These are phyloP conservation scores for Eupeodes luniger DNA, from an alignment of 2,888 invertebrate species.

Conservation along the genomic window DNA sequence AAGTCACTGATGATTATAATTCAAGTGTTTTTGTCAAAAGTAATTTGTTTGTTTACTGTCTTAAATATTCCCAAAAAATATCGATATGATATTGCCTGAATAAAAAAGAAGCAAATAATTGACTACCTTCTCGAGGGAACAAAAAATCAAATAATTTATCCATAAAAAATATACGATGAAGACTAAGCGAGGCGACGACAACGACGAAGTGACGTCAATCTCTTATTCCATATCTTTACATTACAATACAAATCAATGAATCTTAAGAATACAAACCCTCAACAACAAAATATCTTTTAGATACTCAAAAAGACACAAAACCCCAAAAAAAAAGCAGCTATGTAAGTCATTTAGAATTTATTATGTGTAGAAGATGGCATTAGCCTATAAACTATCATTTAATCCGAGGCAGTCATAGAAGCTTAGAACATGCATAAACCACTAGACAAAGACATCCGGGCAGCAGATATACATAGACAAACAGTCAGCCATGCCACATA, in stretches of 20 bases:
- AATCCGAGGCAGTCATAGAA: conserved; percentile 46
- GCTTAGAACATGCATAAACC: neutral
- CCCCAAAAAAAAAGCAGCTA: conserved; percentile 29
- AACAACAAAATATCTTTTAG: conserved; percentile 47
- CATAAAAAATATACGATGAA: conserved; percentile 37
- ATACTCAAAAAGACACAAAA: conserved; percentile 37
- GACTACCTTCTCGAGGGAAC: conserved; percentile 13
- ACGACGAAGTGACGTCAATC: neutral
- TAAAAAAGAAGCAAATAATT: conserved; percentile 48
- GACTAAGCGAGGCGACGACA: too few relatives aligned
- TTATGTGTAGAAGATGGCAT: conserved; percentile 69
- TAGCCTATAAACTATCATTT: conserved; percentile 69
- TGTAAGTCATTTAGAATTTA: conserved; percentile 56
- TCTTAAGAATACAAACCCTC: conserved; percentile 39
- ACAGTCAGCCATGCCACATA: neutral
- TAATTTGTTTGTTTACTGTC: neutral
- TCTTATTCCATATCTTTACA: neutral
- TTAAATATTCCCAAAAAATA: conserved; percentile 48
- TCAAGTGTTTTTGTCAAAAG: neutral
- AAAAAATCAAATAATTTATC: conserved; percentile 51
- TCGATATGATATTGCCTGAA: conserved; percentile 45
- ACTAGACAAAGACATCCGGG: conserved; percentile 56
- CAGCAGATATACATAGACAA: conserved; percentile 32
- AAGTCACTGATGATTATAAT: too few relatives aligned
- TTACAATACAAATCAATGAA: conserved; percentile 56